phyloP scores from a whole-genome alignment of 2,888 invertebrate genomes.

The Copidosoma aretas region DNA sequence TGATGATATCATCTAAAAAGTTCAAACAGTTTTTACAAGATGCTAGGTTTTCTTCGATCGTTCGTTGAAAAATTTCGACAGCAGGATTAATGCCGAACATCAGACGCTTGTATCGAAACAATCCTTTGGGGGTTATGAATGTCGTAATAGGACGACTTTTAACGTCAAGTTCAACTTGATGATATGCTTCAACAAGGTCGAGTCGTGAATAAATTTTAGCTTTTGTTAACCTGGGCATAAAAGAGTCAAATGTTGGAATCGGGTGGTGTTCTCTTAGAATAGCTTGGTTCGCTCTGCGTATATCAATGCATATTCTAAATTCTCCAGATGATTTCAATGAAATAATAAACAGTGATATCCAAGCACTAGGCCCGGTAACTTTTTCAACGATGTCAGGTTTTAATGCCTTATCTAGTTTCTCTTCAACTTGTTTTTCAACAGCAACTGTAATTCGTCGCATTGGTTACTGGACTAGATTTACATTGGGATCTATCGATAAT shows the following conservation, averaged over 20 bases:
- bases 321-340: slow-evolving; percentile 1
- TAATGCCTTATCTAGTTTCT: slow-evolving; percentile 10
- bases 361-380: slow-evolving; percentile 4
- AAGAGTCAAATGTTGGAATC: slow-evolving; percentile 13
- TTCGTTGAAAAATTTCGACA: slow-evolving; percentile 58
- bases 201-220: slow-evolving; percentile 14
- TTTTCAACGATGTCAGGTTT: not conserved
- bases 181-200: slow-evolving; percentile 17
- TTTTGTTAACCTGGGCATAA: slow-evolving; percentile 6
- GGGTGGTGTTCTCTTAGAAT: slow-evolving; percentile 11
- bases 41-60: not conserved
- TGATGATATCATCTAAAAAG: slow-evolving; percentile 55
- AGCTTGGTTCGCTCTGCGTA: slow-evolving; percentile 9
- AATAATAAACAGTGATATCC: slow-evolving; percentile 13
- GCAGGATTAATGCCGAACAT: slow-evolving; percentile 60
- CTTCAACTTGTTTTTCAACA: not conserved
- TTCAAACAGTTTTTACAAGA: slow-evolving; percentile 43
- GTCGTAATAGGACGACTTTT: slow-evolving; percentile 49
- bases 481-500: slow-evolving; percentile 45
- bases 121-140: slow-evolving; percentile 54
- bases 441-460: slow-evolving; percentile 45
- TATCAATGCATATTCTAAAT: slow-evolving; percentile 40
- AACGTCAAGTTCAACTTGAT: slow-evolving; percentile 13
- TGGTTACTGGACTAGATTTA: slow-evolving; percentile 51
- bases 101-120: slow-evolving; percentile 57